Conservation (phyloP, 2,888 invertebrate genomes). For the Automeris io region DNA sequence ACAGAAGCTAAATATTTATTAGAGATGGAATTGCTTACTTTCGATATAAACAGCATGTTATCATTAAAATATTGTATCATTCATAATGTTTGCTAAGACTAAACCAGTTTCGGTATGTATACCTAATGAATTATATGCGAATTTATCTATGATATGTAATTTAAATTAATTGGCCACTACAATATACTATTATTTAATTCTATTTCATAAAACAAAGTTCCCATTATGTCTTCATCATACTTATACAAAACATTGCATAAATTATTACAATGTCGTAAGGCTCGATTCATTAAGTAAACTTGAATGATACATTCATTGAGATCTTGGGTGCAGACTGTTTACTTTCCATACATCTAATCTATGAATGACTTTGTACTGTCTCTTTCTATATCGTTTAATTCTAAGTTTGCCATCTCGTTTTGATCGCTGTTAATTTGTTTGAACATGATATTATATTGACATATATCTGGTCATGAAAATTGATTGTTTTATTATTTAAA, state of each 20-base stretch:
- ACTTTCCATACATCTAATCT: slow-evolving; percentile 26
- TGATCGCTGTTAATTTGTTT: background rate
- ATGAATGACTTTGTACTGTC: slow-evolving; percentile 35
- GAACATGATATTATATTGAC: background rate
- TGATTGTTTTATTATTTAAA: background rate
- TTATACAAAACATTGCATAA: slow-evolving; percentile 1
- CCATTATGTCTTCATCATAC: background rate
- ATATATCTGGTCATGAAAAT: no score
- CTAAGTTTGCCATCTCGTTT: background rate
- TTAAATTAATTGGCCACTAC: no score
- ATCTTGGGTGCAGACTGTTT: slow-evolving; percentile 32
- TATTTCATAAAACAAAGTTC: background rate
- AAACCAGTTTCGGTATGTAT: no score
- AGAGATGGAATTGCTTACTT: no score
- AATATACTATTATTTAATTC: background rate
- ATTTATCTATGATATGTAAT: no score
- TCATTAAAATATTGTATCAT: no score
- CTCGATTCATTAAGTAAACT: slow-evolving; percentile 34
- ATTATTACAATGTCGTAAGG: slow-evolving; percentile 17
- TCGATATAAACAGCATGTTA: no score
- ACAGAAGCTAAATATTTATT: no score
- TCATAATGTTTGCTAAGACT: no score
- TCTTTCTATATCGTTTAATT: slow-evolving; percentile 21
- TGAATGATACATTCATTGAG: slow-evolving; percentile 35
- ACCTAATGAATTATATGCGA: no score